Percentiles rank a stretch among this genome's conserved stretches.
Evolutionary conservation across 2,797 vertebrate species (phyloP).

Genomic region (Pyrocephalus nanus): DNA sequence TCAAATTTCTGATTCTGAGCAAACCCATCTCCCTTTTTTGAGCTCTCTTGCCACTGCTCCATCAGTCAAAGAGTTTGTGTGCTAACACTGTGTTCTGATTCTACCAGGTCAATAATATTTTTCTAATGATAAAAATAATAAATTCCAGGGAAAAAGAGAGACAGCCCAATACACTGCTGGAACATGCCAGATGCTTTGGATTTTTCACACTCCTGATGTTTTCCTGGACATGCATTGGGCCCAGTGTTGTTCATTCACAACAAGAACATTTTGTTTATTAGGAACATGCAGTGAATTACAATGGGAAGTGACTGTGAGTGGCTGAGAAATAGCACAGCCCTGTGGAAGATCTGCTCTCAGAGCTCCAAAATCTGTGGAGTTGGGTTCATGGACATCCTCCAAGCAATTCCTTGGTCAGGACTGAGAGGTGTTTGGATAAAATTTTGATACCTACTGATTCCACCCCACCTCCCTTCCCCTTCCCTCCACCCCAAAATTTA

Average conservation of each 20-base stretch:
- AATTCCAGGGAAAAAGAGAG: neutral
- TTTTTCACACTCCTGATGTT: slow-evolving; percentile 5
- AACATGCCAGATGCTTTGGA: neutral
- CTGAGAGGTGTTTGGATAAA: neutral
- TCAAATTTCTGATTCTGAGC: neutral
- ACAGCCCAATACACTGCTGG: neutral
- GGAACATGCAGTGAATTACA: neutral
- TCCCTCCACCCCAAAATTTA: no score
- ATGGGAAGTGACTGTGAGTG: neutral
- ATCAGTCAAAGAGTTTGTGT: no score
- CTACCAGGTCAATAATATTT: neutral
- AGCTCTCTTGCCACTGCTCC: neutral
- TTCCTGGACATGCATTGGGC: neutral
- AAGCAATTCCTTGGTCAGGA: neutral
- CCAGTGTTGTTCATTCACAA: neutral
- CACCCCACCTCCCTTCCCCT: neutral
- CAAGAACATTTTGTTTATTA: slow-evolving; percentile 26
- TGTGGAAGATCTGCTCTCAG: neutral
- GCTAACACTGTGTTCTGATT: neutral
- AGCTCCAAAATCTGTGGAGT: neutral
- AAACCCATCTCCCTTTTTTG: neutral
- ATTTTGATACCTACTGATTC: neutral
- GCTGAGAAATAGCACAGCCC: neutral
- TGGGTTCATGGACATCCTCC: neutral
- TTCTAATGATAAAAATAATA: neutral